phyloP scores from a whole-genome alignment of 1,140 invertebrate genomes.

The Neodiprion pinetum region DNA sequence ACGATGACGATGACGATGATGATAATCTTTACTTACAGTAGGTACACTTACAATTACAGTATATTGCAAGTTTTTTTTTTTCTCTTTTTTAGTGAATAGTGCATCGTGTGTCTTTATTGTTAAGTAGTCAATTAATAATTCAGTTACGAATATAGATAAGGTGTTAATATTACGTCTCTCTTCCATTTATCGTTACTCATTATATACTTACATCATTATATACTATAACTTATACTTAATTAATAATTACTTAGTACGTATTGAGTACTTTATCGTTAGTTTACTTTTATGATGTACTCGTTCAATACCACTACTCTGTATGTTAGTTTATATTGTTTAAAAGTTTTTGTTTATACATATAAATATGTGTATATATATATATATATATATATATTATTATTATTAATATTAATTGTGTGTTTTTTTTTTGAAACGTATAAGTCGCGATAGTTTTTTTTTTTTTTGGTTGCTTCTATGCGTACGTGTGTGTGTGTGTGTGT shows the following conservation, averaged over 20 bases:
- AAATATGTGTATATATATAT: no score
- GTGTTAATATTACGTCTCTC: conserved; percentile 23
- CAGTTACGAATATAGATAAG: conserved; percentile 22
- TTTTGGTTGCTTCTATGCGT: neutral
- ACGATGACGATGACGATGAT: neutral
- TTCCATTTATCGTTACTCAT: conserved; percentile 8
- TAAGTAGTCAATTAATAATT: conserved; percentile 14
- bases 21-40: conserved; percentile 24
- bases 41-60: conserved; percentile 27
- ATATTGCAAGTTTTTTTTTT: conserved; percentile 29
- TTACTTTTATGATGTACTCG: conserved; percentile 9
- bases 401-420: neutral
- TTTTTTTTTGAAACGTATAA: neutral
- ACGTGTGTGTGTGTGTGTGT: no score
- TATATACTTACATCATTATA: conserved; percentile 10
- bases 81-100: conserved; percentile 18
- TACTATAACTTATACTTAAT: neutral
- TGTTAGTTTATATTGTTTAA: conserved; percentile 13
- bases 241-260: neutral
- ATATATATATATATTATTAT: no score
- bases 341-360: neutral
- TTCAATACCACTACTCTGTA: conserved; percentile 15
- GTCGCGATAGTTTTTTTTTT: neutral
- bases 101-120: conserved; percentile 25
- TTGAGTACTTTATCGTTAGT: conserved; percentile 13